These are phyloP conservation scores for Ochlodes sylvanus DNA, from an alignment of 2,888 invertebrate species.

Conservation along the genomic window DNA sequence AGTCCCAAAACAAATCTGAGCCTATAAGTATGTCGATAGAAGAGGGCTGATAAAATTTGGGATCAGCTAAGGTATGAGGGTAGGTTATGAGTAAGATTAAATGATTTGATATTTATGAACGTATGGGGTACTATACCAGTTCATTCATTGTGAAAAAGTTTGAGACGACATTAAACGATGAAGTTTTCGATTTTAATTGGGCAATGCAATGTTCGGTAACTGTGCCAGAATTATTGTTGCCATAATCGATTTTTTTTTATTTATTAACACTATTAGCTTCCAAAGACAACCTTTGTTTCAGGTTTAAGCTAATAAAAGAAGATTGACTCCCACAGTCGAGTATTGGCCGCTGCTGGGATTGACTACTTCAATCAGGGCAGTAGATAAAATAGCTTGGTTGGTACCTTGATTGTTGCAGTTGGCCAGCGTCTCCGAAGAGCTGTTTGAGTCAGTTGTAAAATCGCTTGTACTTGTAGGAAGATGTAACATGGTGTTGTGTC, in stretches of 20 bases:
- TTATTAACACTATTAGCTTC: background rate
- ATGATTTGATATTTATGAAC: conserved; percentile 13
- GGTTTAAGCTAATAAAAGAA: conserved; percentile 28
- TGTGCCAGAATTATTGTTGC: conserved; percentile 18
- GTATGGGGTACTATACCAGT: conserved; percentile 20
- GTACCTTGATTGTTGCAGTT: too few relatives aligned
- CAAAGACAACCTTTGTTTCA: conserved; percentile 18
- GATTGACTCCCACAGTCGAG: conserved; percentile 41
- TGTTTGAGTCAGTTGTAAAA: background rate
- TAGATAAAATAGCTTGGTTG: too few relatives aligned
- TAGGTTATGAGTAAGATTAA: conserved; percentile 13
- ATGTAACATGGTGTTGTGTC: background rate
- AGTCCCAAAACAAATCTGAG: conserved; percentile 41
- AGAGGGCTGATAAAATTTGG: conserved; percentile 38
- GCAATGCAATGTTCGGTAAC: conserved; percentile 19
- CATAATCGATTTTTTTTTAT: conserved; percentile 18
- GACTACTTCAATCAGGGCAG: conserved; percentile 37
- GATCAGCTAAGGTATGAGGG: conserved; percentile 41
- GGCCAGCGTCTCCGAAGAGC: conserved; percentile 13
- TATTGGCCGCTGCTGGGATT: conserved; percentile 40
- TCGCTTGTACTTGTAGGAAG: background rate
- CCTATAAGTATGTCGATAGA: conserved; percentile 39
- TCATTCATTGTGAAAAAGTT: conserved; percentile 20
- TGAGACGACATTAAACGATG: conserved; percentile 18
- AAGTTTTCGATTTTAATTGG: conserved; percentile 8